Evolutionary conservation across 2,888 invertebrate species (phyloP).

Genomic region (Drosophila subsilvestris): DNA sequence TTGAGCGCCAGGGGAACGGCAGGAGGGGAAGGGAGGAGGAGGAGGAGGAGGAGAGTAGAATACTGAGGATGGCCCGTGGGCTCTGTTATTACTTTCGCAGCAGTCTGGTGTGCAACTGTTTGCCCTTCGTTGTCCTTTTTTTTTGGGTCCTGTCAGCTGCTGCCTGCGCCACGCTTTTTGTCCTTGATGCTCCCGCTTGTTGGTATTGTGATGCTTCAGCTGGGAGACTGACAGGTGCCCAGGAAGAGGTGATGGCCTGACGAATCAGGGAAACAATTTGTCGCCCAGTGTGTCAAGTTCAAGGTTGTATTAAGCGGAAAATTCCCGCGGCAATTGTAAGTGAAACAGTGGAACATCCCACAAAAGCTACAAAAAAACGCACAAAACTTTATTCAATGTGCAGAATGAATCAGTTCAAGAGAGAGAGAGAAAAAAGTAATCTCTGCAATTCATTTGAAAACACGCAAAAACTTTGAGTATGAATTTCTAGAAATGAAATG

Average conservation of each 20-base stretch:
- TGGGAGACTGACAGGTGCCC: neutral
- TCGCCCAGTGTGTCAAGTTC: neutral
- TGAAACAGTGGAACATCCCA: too few relatives aligned
- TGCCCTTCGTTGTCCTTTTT: neutral
- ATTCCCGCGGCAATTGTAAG: too few relatives aligned
- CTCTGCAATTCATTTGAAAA: too few relatives aligned
- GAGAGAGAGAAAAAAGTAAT: too few relatives aligned
- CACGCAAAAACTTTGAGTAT: too few relatives aligned
- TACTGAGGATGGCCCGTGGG: neutral
- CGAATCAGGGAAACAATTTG: neutral
- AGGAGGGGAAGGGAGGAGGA: neutral
- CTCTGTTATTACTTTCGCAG: neutral
- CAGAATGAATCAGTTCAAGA: too few relatives aligned
- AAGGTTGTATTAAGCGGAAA: neutral
- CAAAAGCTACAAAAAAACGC: too few relatives aligned
- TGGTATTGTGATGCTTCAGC: neutral
- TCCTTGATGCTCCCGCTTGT: neutral
- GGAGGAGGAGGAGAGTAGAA: neutral
- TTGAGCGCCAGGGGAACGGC: neutral
- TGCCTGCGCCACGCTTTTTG: too few relatives aligned
- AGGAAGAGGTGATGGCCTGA: too few relatives aligned
- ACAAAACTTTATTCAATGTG: too few relatives aligned
- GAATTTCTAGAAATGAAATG: too few relatives aligned
- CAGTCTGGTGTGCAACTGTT: slow-evolving; percentile 1
- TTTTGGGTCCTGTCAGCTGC: neutral